Conservation (phyloP, 2,888 invertebrate species). For the Oscheius onirici region DNA sequence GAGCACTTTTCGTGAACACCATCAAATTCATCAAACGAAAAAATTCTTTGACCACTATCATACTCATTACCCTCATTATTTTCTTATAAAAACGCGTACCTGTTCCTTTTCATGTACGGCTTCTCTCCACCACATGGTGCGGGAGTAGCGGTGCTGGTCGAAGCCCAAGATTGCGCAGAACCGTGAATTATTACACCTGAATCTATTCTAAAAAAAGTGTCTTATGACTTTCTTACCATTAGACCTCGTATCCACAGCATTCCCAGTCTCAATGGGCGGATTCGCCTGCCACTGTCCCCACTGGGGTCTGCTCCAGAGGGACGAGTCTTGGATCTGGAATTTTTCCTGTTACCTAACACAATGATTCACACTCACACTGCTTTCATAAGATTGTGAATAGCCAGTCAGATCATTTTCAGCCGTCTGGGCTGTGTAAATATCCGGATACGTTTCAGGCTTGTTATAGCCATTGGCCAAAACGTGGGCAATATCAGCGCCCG, state of each 20-base stretch:
- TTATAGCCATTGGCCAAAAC: conserved; percentile 22
- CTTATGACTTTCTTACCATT: too few species aligned
- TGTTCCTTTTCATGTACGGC: conserved; percentile 56
- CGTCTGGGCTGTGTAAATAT: conserved; percentile 10
- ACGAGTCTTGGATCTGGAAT: conserved; percentile 11
- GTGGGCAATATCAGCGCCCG: not conserved
- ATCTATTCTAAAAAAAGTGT: too few species aligned
- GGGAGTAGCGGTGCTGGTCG: conserved; percentile 3
- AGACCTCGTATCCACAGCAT: not conserved
- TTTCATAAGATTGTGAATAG: conserved; percentile 16
- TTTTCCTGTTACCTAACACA: not conserved
- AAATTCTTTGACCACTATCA: too few species aligned
- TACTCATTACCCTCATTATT: too few species aligned
- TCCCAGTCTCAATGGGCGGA: not conserved
- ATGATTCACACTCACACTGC: not conserved
- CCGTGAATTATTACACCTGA: conserved; percentile 23
- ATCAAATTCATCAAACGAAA: not conserved
- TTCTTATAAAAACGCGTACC: conserved; percentile 29
- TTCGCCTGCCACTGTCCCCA: conserved; percentile 15
- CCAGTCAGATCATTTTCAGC: not conserved
- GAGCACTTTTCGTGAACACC: too few species aligned
- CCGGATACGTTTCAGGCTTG: conserved; percentile 23
- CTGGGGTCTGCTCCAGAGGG: conserved; percentile 6
- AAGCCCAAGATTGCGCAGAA: conserved; percentile 2
- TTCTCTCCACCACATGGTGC: conserved; percentile 30